Evolutionary conservation across 1,140 invertebrate genomes (phyloP), one percentile per base, ranked within the genome.

Genomic region (Calephelis nemesis): DNA sequence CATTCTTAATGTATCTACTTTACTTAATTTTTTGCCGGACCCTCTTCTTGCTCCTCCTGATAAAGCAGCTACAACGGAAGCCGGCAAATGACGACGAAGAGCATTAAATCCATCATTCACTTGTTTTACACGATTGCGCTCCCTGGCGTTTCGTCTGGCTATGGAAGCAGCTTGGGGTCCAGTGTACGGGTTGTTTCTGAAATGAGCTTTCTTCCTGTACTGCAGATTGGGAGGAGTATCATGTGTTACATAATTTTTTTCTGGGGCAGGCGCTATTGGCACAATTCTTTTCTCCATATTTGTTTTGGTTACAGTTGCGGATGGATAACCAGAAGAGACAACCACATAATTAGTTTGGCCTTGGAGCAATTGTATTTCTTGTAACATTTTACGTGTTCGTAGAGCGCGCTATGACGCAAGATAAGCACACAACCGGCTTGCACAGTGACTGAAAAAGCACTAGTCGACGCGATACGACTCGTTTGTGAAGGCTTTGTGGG

Each of bases 41-140:
- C 95, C 94, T 12, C 95, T 92, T 0, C 95, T 93, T 0, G 95
- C 93, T 4, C 94, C 94, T 65, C 94, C 93, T 11, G 94, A 94
- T 67, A 96, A 92, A 54, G 95, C 97, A 82, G 94, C 95, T 7
- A 94, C 95, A 0, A 96, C 95, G 19, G 94, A 94, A 15, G 95
- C 93, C 0, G 97, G 97, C 70, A 98, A 96, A 82, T 98, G 97
- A 71, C 97, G 96, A 7, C 97, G 93, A 0, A 98, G 92, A 2
- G 96, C 97, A 12, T 96, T 96, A 82, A 98, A 98, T 54, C 97
- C 97, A 77, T 98, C 96, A 93, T 99, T 99, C 76, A 98, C 97
- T 93, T 98, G 96, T 85, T 98, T 98, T 0, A 99, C 98, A 52
- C 98, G 95, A 91, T 99, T 99, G 58, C 98, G 92, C 90, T 99